Evolutionary conservation across 2,888 invertebrate species (phyloP), one percentile per base, ranked within the genome.

Genomic region (Chironomus tentans): DNA sequence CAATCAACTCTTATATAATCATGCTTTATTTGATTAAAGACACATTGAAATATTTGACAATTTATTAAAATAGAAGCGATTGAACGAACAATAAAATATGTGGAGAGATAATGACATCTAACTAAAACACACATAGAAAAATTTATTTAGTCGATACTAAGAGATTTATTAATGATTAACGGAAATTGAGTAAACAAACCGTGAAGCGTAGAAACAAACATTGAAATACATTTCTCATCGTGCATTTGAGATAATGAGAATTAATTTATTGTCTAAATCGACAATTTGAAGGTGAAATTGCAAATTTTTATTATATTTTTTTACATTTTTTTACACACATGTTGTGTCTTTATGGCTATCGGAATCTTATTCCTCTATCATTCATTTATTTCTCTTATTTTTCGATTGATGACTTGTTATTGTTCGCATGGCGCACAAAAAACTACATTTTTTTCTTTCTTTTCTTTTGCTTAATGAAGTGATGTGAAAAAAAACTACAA

Each of bases 391-490:
- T 56, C 15, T 13, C 48, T 48, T 48, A n/a, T n/a, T n/a, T 15
- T 15, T n/a, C 21, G 21, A 47, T 70, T 38, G 71, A 71, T 71
- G 71, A 71, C 47, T 71, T 71, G 56, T 71, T 62, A 72, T 72
- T 72, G 62, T 72, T 62, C 50, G 61, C 38, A 38, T 28, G 28
- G 28, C 28, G 28, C 15, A 70, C 47, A 70, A 18, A 72, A 72
- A 72, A 72, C 5, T 18, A 21, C 50, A 18, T 18, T 18, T 56
- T 15, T 56, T 50, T 48, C 48, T 70, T 70, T 48, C 70, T 46
- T 72, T 38, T 38, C 38, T 38, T 38, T 38, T 38, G 38, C 22
- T 46, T 72, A 72, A 72, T 72, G 72, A 72, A 72, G 62, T 24
- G 72, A 61, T 24, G 71, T 28, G 28, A 61, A 56, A 15, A 24